Evolutionary conservation across 1,140 invertebrate species (phyloP), one percentile per base, ranked within the genome.

Genomic region (Phymastichus coffea): DNA sequence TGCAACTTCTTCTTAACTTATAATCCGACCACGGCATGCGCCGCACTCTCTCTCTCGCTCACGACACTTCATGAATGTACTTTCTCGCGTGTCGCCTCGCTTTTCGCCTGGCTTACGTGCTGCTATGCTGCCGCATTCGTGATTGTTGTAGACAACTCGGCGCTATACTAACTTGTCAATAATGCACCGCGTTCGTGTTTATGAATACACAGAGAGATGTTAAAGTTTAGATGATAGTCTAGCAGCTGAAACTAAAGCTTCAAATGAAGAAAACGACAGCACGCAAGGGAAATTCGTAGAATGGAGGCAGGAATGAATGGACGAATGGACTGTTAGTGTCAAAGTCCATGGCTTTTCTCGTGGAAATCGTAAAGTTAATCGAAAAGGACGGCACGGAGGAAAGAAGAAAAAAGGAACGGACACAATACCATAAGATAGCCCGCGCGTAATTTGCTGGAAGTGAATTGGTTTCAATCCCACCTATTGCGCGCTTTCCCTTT

Each of bases 1-100:
- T 38, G 37, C 37, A 66, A 67, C 56, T 67, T 65, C 58, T 54
- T 48, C 37, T 25, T 2, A 65, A 63, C 52, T 65, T 66, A 65
- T 63, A 65, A 65, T 63, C 57, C 46, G 46, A n/a, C 26, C 9
- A n/a, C 28, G 23, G 14, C 15, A 48, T 47, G 40, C 46, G n/a
- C 33, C 6, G 14, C 17, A n/a, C 9, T 28, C 26, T 48, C 46
- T 15, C 15, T 3, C 38, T 17, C 2, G 26, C n/a, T n/a, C n/a
- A n/a, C n/a, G n/a, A n/a, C n/a, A n/a, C 38, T 59, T 44, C 48
- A 59, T 59, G 57, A 52, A 59, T 59, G 49, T 38, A 47, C 38
- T 59, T 59, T 44, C 12, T 40, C 15, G 12, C 37, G 37, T 8
- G 28, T 30, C 28, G n/a, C 28, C 28, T 30, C 28, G 28, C 12